phyloP scores from a whole-genome alignment of 2,888 invertebrate genomes.

The Phalera bucephala region DNA sequence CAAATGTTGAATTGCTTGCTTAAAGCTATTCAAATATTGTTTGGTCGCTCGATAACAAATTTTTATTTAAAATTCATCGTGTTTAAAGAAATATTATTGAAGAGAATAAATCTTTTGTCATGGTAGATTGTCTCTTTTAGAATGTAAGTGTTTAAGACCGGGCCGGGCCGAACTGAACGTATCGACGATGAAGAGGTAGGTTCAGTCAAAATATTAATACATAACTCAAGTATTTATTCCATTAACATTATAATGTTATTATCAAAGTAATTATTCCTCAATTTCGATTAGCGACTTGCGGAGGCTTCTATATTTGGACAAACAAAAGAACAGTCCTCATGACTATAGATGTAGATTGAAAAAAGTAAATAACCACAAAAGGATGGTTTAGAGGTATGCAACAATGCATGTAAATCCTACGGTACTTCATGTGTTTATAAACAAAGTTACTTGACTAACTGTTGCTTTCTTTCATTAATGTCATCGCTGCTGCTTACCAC shows the following conservation, averaged over 20 bases:
- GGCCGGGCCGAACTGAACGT: conserved; percentile 72
- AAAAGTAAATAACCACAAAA: conserved; percentile 53
- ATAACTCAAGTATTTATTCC: conserved; percentile 26
- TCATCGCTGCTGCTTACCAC: conserved; percentile 47
- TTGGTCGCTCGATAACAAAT: no score
- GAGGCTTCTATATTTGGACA: conserved; percentile 62
- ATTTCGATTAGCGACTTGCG: conserved; percentile 69
- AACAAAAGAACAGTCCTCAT: conserved; percentile 79
- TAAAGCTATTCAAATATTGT: no score
- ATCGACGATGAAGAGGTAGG: conserved; percentile 78
- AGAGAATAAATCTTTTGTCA: conserved; percentile 78
- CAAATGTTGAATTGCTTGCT: conserved; percentile 8
- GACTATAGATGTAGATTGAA: conserved; percentile 73
- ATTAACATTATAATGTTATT: conserved; percentile 36
- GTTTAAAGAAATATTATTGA: conserved; percentile 73
- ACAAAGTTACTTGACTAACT: conserved; percentile 81
- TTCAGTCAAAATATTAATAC: conserved; percentile 61
- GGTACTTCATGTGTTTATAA: conserved; percentile 83
- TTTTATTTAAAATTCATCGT: conserved; percentile 13
- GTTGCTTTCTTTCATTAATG: conserved; percentile 55
- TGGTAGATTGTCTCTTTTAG: conserved; percentile 82
- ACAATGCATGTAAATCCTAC: conserved; percentile 72
- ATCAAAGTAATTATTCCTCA: conserved; percentile 60
- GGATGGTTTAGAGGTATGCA: conserved; percentile 62
- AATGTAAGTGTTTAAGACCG: conserved; percentile 72